phyloP scores from a whole-genome alignment of 2,113 vertebrate species.

The Muntiacus muntjak region DNA sequence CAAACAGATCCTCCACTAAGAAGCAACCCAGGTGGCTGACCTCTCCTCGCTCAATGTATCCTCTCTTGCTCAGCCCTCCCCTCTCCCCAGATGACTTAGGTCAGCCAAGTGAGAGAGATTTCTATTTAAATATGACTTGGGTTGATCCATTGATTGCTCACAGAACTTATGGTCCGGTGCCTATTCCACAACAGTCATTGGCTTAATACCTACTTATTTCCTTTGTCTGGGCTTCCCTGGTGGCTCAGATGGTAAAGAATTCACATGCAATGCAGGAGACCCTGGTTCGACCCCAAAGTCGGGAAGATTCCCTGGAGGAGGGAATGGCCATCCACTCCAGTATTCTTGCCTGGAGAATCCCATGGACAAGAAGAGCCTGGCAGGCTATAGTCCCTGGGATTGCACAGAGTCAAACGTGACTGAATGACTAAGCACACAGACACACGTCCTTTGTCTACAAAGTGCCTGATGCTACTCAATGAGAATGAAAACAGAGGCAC shows the following conservation, averaged over 20 bases:
- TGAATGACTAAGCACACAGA: neutral
- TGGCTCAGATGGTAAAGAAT: neutral
- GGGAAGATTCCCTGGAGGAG: neutral
- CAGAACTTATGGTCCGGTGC: neutral
- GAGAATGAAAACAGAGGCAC: neutral
- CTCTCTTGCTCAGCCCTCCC: neutral
- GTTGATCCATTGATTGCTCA: neutral
- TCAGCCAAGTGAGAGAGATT: neutral
- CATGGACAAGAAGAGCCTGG: neutral
- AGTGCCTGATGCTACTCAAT: neutral
- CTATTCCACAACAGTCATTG: neutral
- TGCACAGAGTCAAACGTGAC: neutral
- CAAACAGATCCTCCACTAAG: neutral
- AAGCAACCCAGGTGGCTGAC: neutral
- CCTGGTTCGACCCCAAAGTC: neutral
- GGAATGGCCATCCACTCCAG: neutral
- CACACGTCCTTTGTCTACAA: neutral
- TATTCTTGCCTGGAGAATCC: neutral
- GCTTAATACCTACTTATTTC: neutral
- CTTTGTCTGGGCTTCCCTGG: neutral
- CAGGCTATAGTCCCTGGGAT: neutral
- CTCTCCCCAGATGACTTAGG: neutral
- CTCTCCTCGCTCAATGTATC: neutral
- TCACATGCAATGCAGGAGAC: neutral
- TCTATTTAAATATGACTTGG: neutral